Base-by-base conservation (phyloP, 2,113 vertebrate genomes). In the Ascaphus truei region DNA sequence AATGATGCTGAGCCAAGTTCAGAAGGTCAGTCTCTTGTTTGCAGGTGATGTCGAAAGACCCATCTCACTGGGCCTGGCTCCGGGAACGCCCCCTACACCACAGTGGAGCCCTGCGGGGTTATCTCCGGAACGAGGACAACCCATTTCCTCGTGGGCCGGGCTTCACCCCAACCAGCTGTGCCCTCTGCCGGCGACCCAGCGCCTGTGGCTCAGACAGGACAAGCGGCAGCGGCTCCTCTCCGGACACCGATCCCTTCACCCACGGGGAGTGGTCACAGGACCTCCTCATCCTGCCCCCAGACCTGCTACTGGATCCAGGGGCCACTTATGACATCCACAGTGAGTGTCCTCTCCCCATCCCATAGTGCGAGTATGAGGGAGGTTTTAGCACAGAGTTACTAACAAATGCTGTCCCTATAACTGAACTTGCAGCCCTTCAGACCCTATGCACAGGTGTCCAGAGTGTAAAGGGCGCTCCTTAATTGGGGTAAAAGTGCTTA, bases 1-100 rank as follows among this genome's bases (percentile, higher is more conserved):
- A n/a, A n/a, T n/a, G n/a, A n/a, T n/a, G n/a, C n/a, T n/a, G n/a
- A n/a, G n/a, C n/a, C n/a, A n/a, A n/a, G n/a, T n/a, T 25, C 20
- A 25, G 13, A 37, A 12, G 2, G 8, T 15, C 15, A 37, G 5
- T 27, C 23, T 27, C 18, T 5, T 29, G 4, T 36, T 4, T 33
- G 15, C 69, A 85, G 84, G 74, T 86, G 41, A 86, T 83, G 75
- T 62, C 76, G 5, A 67, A 62, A 13, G 76, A 81, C 15, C 83
- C 81, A 0, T 58, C 59, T 8, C 83, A 82, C 16, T 83, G 85
- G 80, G 82, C 75, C 15, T 86, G 85, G 81, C 67, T 68, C 2
- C 64, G 78, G 3, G 76, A 81, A 11, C 71, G 79, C 2, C 62
- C 59, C 0, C 13, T 57, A 16, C 80, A 78, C 62, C 84, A 81